Evolutionary conservation across 2,888 invertebrate species (phyloP).

Genomic region (Girardia tigrina): DNA sequence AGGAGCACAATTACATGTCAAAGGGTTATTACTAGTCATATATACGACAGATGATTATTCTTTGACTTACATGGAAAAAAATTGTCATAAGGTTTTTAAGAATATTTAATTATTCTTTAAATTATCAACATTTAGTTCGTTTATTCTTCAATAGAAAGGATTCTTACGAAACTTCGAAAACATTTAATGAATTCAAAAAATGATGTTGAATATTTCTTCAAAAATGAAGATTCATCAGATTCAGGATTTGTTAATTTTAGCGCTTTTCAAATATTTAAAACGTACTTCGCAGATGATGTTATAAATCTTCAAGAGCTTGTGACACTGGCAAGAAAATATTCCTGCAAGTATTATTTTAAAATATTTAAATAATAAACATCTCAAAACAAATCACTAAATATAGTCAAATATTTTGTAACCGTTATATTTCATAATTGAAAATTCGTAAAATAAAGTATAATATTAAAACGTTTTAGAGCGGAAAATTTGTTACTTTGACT

Average conservation of each 20-base stretch:
- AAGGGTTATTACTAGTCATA: constrained; percentile 46
- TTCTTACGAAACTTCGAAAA: neutral
- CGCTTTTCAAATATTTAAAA: neutral
- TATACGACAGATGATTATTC: constrained; percentile 51
- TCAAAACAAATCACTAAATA: no score
- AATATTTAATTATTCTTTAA: neutral
- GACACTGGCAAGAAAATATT: neutral
- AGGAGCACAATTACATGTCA: constrained; percentile 45
- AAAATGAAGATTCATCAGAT: neutral
- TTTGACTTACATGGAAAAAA: constrained; percentile 57
- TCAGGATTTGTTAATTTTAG: neutral
- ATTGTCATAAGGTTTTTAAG: neutral
- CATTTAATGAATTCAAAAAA: neutral
- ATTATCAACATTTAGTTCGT: neutral
- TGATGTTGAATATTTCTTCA: neutral
- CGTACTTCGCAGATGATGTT: neutral
- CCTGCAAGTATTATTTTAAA: no score
- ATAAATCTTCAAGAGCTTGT: neutral
- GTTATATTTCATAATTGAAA: no score
- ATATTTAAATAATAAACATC: no score
- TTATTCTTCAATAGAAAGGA: neutral
- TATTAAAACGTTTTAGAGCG: no score
- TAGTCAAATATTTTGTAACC: no score
- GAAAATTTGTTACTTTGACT: no score
- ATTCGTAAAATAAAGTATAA: no score